Evolutionary conservation across 2,888 invertebrate species (phyloP), one percentile per base, ranked within the genome.

Genomic region (Pristionchus fissidentatus): DNA sequence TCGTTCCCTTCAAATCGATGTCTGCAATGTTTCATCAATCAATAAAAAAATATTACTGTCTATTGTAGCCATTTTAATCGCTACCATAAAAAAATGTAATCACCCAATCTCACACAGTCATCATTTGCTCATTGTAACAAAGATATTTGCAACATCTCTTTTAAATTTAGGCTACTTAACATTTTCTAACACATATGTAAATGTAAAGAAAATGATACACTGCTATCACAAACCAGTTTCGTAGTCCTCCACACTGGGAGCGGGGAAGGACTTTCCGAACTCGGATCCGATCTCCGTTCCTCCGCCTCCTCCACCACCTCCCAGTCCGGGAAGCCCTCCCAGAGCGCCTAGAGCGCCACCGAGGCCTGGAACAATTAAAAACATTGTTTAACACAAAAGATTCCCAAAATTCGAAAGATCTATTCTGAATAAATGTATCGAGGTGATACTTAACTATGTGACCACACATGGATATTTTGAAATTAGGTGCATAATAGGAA

Each of bases 211-310:
- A 66, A 29, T 7, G 13, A 41, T 26, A 41, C n/a, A n/a, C n/a
- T n/a, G n/a, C n/a, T n/a, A n/a, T n/a, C n/a, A 10, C n/a, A 8
- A 13, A 77, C 75, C 75, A 32, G 75, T 77, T 29, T 70, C 70
- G 55, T 83, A 83, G 55, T 83, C 83, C 52, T 83, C 83, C 3
- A 52, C 55, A 32, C 19, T 52, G 0, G 83, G 83, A 10, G 83
- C 83, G n/a, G 83, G 83, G 55, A 73, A 83, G 1, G 49, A 52
- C 22, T 83, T 70, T 1, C 83, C 83, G 73, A 83, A 83, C 55
- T 83, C 83, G 0, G 46, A 29, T 38, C 83, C 83, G 8, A 83
- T 52, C 15, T 73, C 83, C 1, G 32, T 55, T 29, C 83, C 83
- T 73, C 81, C 81, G 1, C 73, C 73, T 38, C 83, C 73, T 4